Evolutionary conservation across 2,113 vertebrate species (phyloP), one percentile per base, ranked within the genome.

Genomic region (Beaufortia kweichowensis): DNA sequence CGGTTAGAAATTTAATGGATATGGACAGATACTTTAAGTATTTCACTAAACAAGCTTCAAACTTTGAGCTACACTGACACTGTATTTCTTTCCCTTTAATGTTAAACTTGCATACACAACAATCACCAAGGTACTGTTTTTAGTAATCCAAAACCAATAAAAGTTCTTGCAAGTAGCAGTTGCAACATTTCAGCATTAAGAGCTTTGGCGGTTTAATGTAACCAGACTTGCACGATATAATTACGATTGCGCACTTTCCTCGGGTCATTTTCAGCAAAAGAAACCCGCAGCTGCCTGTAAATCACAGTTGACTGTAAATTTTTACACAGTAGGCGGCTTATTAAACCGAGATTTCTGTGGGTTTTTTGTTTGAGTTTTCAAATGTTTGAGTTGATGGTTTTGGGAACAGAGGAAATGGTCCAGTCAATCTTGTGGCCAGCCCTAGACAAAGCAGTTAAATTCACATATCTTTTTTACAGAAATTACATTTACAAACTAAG

Each of bases 291-390:
- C 33, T 14, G 26, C 43, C 39, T 31, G 23, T 57, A 62, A 69
- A 33, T 53, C 48, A 48, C 33, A 35, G 46, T 21, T 6, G 9
- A 71, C 63, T 76, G 24, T 71, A 67, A 75, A 63, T 39, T 31
- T 63, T 76, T 69, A 60, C 71, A 15, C 55, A 62, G 63, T 77
- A 81, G 71, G 74, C 31, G 66, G 78, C 65, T 77, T 74, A 76
- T 81, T 69, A 76, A 24, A 28, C 28, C 11, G 2, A 59, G 43
- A 75, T 64, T 64, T 55, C n/a, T 81, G 75, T 53, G 33, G 28
- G 28, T 35, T 75, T 78, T 72, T 59, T 77, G 33, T 53, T 33
- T n/a, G 48, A 28, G 43, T 76, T 76, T 81, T 79, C 83, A 31
- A 80, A 14, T 39, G 59, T 67, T 68, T 77, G 79, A 35, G 56